Evolutionary conservation across 2,113 vertebrate species (phyloP).

Genomic region (Herpailurus yagouaroundi): DNA sequence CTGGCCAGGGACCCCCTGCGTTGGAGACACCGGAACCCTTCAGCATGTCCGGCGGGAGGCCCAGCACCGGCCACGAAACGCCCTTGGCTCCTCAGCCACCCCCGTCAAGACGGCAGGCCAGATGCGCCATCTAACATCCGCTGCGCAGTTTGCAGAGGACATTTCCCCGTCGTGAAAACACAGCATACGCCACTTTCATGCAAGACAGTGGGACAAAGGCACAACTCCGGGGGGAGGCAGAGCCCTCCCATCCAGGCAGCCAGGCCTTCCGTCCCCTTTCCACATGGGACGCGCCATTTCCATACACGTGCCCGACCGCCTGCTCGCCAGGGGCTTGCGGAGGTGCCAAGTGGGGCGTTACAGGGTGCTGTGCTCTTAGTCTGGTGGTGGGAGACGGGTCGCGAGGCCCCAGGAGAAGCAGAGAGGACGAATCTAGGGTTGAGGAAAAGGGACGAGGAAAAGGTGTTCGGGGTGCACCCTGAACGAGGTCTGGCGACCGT

Average conservation of each 20-base stretch:
- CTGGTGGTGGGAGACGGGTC: neutral
- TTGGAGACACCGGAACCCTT: neutral
- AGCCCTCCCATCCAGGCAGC: neutral
- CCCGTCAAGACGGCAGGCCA: neutral
- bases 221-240: neutral
- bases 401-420: neutral
- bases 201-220: neutral
- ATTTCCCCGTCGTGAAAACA: neutral
- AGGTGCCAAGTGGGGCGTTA: rapidly evolving
- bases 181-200: neutral
- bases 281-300: neutral
- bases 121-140: neutral
- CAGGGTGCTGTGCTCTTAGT: neutral
- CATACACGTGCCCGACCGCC: neutral
- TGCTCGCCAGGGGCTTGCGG: neutral
- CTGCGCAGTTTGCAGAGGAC: neutral
- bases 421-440: no score
- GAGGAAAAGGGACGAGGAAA: neutral
- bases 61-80: rapidly evolving
- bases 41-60: neutral
- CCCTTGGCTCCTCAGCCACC: neutral
- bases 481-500: neutral
- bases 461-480: neutral
- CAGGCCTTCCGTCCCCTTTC: neutral
- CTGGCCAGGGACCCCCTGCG: neutral